Base-by-base conservation (phyloP, 2,113 vertebrate species). In the Notechis scutatus region DNA sequence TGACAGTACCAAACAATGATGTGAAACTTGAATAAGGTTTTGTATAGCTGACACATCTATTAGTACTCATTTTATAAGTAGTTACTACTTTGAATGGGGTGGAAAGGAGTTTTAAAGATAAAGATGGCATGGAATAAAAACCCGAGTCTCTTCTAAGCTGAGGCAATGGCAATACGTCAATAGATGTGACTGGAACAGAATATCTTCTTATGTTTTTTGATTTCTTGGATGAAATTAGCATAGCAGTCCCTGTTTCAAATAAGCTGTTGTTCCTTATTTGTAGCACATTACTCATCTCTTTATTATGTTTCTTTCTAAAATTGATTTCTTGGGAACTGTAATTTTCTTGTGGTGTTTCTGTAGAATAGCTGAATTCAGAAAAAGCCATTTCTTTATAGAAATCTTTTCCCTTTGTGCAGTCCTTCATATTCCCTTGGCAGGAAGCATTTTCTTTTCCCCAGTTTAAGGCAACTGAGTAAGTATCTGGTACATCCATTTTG, bases 121-220 rank as follows among this genome's bases (percentile, higher is more conserved):
- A 94, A 88, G 97, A 97, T 26, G 98, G 97, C 34, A 96, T 94
- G 45, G 96, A 93, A 96, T 96, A 91, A 93, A 97, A 97, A 2
- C 96, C 97, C 92, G 98, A 97, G 12, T 97, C 97, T 57, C 97
- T 97, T 90, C 94, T 95, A 15, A 93, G 93, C 56, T 93, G 94
- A 94, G 92, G 85, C 89, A 94, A 94, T 93, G 95, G 94, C 69
- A 92, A 52, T 91, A 87, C 52, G 61, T 69, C 94, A 57, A 91
- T 69, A 24, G 91, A 85, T 8, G 93, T 94, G 88, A 97, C 96
- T 34, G 98, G 98, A 85, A 98, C 98, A 11, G 97, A 98, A 88
- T 98, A 98, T 26, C 97, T 97, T 95, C 98, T 97, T 93, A 95
- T 95, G 94, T 92, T 86, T 85, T 96, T 93, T 96, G 96, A 50